Evolutionary conservation across 2,888 invertebrate species (phyloP), one percentile per base, ranked within the genome.

Genomic region (Herminia tarsipennalis): DNA sequence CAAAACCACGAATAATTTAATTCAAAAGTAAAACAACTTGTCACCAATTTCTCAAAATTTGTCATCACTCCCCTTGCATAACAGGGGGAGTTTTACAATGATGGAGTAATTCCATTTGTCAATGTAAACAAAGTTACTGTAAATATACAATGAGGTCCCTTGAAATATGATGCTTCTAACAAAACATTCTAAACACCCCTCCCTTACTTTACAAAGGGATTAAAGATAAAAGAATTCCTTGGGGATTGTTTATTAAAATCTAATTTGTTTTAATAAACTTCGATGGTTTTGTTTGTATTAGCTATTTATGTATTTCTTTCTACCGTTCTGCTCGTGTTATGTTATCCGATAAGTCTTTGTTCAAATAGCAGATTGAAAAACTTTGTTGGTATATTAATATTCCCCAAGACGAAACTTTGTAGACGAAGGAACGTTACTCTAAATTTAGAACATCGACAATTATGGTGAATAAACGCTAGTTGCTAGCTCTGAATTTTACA

Each of bases 81-180:
- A 14, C 13, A 33, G 8, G 16, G 35, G 50, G 40, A 39, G 22
- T 9, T 32, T 18, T 12, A 29, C 13, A 56, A 44, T 52, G 47
- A 63, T 50, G 44, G 40, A 56, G 30, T 36, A 20, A 56, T 38
- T 33, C 56, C 48, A 62, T 64, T 64, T 64, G 56, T 58, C 42
- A 59, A 52, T 51, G 39, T 44, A 65, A 54, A 59, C 45, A 49
- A 39, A 54, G 14, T 25, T 30, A 40, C 14, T 27, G 30, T 22
- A 33, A 18, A 27, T 21, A 13, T 34, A 38, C 22, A 42, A 38
- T 41, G 46, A 46, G 41, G 22, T 16, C 35, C 38, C 46, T 13
- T 48, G 33, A 13, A 34, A 39, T 41, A 46, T 37, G 18, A 24
- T 16, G 27, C 36, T 53, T 13, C 14, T 36, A 36, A 14, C n/a